Evolutionary conservation across 2,888 invertebrate genomes (phyloP).

Genomic region (Tenthredo mesomela): DNA sequence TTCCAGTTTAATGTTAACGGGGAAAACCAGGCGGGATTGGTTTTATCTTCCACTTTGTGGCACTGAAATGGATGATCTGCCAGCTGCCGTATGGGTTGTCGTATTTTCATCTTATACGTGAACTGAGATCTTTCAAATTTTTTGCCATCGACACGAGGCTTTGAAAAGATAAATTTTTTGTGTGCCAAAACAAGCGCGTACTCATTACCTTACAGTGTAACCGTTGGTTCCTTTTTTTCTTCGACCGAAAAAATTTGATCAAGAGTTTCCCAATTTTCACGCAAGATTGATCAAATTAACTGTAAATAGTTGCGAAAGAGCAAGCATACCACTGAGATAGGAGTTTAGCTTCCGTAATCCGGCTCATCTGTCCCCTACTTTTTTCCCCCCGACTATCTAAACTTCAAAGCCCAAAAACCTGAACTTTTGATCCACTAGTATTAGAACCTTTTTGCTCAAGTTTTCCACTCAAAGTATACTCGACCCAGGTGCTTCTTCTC

Average conservation of each 20-base stretch:
- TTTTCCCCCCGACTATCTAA: not conserved
- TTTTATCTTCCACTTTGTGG: not conserved
- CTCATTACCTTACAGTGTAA: not conserved
- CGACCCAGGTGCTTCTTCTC: not conserved
- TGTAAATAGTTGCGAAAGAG: slow-evolving; percentile 23
- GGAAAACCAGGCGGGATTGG: not conserved
- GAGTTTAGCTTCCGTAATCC: slow-evolving; percentile 34
- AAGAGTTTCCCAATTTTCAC: slow-evolving; percentile 46
- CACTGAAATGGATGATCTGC: slow-evolving; percentile 7
- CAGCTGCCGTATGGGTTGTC: not conserved
- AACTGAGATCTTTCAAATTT: not conserved
- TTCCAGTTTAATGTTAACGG: not conserved
- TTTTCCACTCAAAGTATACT: slow-evolving; percentile 2
- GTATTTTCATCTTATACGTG: not conserved
- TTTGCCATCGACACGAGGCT: not conserved
- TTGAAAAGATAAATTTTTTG: not conserved
- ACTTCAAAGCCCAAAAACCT: slow-evolving; percentile 23
- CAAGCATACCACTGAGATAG: slow-evolving; percentile 3
- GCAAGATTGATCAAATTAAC: slow-evolving; percentile 43
- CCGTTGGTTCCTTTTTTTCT: not conserved
- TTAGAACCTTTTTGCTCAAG: slow-evolving; percentile 14
- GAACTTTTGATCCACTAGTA: slow-evolving; percentile 38
- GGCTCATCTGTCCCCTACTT: slow-evolving; percentile 31
- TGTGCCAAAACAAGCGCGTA: slow-evolving; percentile 5
- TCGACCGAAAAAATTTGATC: not conserved